Conservation (phyloP, 2,797 vertebrate species). For the Pseudochirops cupreus region DNA sequence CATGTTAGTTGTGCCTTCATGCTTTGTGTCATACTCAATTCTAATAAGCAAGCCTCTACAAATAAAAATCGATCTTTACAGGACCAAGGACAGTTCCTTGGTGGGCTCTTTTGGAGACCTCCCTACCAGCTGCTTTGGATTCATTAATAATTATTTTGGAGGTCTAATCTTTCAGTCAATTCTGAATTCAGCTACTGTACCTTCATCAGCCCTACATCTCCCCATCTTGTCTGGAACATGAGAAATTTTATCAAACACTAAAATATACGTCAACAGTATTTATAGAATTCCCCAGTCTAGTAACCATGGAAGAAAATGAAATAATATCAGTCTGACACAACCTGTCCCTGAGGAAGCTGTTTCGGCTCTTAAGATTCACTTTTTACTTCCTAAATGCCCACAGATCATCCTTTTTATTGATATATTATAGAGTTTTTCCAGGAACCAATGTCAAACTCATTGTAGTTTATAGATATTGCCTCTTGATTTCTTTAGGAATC, state of each 20-base stretch:
- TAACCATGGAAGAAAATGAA: neutral
- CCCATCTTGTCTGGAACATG: neutral
- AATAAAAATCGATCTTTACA: neutral
- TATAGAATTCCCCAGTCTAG: neutral
- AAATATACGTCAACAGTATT: neutral
- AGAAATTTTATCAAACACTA: neutral
- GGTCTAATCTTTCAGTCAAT: neutral
- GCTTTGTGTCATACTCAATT: neutral
- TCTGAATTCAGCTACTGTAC: neutral
- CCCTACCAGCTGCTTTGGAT: neutral
- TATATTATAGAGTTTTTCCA: neutral
- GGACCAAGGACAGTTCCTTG: neutral
- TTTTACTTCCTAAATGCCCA: neutral
- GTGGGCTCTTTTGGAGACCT: neutral
- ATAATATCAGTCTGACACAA: neutral
- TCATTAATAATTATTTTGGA: neutral
- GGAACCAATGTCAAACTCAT: neutral
- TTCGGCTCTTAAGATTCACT: neutral
- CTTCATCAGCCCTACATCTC: neutral
- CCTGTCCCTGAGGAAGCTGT: neutral
- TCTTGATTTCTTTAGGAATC: neutral
- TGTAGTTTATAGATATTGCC: neutral
- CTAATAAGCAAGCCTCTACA: neutral
- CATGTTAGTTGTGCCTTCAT: neutral
- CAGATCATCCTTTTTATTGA: neutral